A percentile compares a stretch with the other conserved stretches of the same genome.
phyloP scores from a whole-genome alignment of 2,888 invertebrate genomes.

The Deilephila porcellus region DNA sequence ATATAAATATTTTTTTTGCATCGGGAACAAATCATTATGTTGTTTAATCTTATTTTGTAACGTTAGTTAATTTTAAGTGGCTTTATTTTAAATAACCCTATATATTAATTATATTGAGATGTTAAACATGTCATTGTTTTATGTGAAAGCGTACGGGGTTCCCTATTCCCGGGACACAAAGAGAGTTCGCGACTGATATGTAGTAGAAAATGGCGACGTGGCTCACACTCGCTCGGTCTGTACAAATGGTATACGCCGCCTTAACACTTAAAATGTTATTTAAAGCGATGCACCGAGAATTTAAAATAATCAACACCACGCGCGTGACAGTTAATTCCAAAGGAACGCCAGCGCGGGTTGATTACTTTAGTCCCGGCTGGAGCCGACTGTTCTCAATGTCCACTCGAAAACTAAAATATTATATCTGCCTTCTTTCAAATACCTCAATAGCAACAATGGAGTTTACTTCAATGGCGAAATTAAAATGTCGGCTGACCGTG shows the following conservation, averaged over 20 bases:
- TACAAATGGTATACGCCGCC: conserved; percentile 84
- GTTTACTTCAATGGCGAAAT: conserved; percentile 44
- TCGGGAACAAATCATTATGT: conserved; percentile 85
- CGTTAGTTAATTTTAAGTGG: conserved; percentile 84
- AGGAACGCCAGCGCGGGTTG: conserved; percentile 46
- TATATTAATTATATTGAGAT: conserved; percentile 83
- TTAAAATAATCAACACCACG: conserved; percentile 50
- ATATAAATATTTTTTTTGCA: conserved; percentile 76
- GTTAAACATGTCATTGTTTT: conserved; percentile 83
- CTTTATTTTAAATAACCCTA: conserved; percentile 80
- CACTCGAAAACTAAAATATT: conserved; percentile 41
- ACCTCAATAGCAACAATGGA: conserved; percentile 60
- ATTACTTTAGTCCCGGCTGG: conserved; percentile 47
- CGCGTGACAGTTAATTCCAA: conserved; percentile 35
- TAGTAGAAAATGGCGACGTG: conserved; percentile 74
- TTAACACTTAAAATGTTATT: conserved; percentile 80
- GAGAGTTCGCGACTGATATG: conserved; percentile 82
- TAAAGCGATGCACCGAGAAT: conserved; percentile 64
- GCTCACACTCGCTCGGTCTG: conserved; percentile 71
- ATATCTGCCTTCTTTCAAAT: conserved; percentile 61
- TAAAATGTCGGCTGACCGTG: conserved; percentile 36
- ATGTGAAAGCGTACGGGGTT: conserved; percentile 79
- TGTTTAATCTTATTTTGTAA: conserved; percentile 85
- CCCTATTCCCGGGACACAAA: conserved; percentile 68
- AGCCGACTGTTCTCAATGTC: conserved; percentile 47